phyloP scores from a whole-genome alignment of 2,113 vertebrate species.

The Synodontis membranacea region DNA sequence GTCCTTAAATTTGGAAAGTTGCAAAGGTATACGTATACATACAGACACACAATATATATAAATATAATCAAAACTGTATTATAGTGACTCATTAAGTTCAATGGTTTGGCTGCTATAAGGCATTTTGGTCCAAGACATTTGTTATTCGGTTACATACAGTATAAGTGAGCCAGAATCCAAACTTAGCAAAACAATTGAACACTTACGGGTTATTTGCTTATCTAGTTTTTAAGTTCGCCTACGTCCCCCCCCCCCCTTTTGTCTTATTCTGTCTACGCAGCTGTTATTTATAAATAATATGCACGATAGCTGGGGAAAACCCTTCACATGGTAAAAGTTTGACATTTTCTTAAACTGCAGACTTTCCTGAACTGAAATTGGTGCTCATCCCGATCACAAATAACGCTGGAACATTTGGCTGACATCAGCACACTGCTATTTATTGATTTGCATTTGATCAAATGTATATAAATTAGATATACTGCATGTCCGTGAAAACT shows the following conservation, averaged over 20 bases:
- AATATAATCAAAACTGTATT: neutral
- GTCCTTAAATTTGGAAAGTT: neutral
- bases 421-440: too few relatives aligned
- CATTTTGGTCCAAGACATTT: too few relatives aligned
- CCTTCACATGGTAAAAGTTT: neutral
- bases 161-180: neutral
- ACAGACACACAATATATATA: too few relatives aligned
- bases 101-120: too few relatives aligned
- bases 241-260: neutral
- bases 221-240: neutral
- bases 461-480: neutral
- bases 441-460: too few relatives aligned
- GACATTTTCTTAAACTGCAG: neutral
- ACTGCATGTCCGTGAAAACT: neutral
- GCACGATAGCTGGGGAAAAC: neutral
- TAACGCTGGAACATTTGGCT: too few relatives aligned
- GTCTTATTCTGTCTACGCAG: neutral
- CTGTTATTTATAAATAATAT: neutral
- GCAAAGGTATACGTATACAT: neutral
- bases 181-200: neutral
- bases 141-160: too few relatives aligned
- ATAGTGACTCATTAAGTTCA: neutral
- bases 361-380: neutral
- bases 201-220: neutral
- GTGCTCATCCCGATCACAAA: neutral